Base-by-base conservation (phyloP, 2,113 vertebrate genomes). In the Platichthys flesus region DNA sequence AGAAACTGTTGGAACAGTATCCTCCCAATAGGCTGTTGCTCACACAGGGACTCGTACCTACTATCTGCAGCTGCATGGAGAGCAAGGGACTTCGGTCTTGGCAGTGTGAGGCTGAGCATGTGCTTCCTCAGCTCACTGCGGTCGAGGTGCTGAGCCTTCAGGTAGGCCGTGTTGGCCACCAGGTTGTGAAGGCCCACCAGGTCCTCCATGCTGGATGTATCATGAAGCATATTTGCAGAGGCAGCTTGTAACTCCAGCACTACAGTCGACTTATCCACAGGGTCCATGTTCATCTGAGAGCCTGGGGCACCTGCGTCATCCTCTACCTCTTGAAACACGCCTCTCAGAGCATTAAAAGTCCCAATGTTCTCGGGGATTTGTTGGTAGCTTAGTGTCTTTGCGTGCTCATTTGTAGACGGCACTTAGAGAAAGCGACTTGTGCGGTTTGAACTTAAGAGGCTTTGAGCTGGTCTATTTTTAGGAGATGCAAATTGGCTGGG, bases 131-230 rank as follows among this genome's bases (percentile, higher is more conserved):
- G 90, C 84, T 96, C 94, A 18, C 81, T 94, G 66, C 71, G 62
- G 21, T 96, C 93, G 0, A 87, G 85, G 0, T 95, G 93, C 85
- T 96, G 94, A 73, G 95, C 97, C 82, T 94, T 95, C 61, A 98
- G 93, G 86, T 97, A 97, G 82, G 95, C 94, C 0, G 96, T 97
- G 92, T 97, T 97, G 90, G 95, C 95, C 81, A 97, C 96, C 86
- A 97, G 91, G 83, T 95, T 96, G 86, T 97, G 95, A 52, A 98
- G 92, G 42, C 93, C 95, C 79, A 93, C 93, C 94, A 96, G 92
- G 85, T 98, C 96, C 89, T 89, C 95, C 96, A 96, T 96, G 78
- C 13, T 88, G 82, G 73, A 74, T 31, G 72, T 47, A 18, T 64
- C 67, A 61, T 71, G 26, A 8, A 63, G 9, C 24, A 52, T 37